phyloP scores from a whole-genome alignment of 2,888 invertebrate genomes.

The Kryphioiulus occultus region DNA sequence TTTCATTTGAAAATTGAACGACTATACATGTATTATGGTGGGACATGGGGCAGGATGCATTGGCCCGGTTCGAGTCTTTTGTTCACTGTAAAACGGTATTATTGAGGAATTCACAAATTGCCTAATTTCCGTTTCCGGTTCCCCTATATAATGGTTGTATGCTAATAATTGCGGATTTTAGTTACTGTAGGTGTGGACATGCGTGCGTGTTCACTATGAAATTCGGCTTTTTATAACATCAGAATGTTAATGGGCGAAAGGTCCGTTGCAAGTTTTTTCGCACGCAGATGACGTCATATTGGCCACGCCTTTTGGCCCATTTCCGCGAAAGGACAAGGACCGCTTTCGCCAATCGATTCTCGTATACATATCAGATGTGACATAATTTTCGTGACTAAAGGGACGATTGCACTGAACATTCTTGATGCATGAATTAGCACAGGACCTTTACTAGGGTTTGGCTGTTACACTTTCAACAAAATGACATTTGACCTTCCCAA shows the following conservation, averaged over 20 bases:
- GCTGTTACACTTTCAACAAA: background rate
- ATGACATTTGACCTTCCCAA: background rate
- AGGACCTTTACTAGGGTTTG: background rate
- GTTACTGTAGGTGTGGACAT: background rate
- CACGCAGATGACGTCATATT: background rate
- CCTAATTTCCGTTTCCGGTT: constrained; percentile 3
- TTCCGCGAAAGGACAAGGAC: constrained; percentile 30
- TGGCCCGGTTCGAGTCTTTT: background rate
- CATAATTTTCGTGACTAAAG: background rate
- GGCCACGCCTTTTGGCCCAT: constrained; percentile 31
- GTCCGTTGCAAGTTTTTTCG: background rate
- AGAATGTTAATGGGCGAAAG: background rate
- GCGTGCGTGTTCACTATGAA: background rate
- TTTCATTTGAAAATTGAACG: too few species aligned
- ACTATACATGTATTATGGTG: background rate
- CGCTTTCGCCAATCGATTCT: background rate
- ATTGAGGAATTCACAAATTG: background rate
- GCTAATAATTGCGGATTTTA: background rate
- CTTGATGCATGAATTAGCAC: too few species aligned
- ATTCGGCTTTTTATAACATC: background rate
- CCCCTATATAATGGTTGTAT: background rate
- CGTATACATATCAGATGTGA: background rate
- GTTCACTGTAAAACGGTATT: background rate
- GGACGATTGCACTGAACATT: background rate
- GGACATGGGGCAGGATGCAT: background rate